phyloP scores from a whole-genome alignment of 2,797 vertebrate genomes.

The Sebastes glaucus region DNA sequence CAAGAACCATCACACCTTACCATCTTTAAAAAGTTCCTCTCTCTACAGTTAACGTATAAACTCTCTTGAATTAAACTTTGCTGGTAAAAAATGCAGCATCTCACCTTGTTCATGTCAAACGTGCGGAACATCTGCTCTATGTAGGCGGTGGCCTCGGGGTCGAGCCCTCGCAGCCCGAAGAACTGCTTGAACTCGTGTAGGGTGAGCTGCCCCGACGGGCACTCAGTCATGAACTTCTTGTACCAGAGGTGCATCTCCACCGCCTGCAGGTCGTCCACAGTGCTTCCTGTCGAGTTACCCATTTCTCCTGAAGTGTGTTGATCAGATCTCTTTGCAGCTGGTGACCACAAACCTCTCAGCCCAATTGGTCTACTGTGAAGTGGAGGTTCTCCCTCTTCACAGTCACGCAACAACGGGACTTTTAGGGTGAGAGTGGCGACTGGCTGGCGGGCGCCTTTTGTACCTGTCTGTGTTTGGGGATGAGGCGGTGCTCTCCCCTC shows the following conservation, averaged over 20 bases:
- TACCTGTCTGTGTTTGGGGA: slow-evolving; percentile 45
- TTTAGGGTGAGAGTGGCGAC: slow-evolving; percentile 3
- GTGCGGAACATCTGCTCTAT: slow-evolving; percentile 96
- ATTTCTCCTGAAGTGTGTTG: slow-evolving; percentile 57
- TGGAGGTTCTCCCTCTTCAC: slow-evolving; percentile 72
- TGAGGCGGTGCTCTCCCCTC: slow-evolving; percentile 42
- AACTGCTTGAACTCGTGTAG: slow-evolving; percentile 95
- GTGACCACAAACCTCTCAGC: slow-evolving; percentile 15
- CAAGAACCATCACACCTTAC: neutral
- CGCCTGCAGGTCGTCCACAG: slow-evolving; percentile 90
- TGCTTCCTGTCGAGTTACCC: slow-evolving; percentile 86
- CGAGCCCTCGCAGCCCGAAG: slow-evolving; percentile 89
- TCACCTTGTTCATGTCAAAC: slow-evolving; percentile 95
- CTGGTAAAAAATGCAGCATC: neutral
- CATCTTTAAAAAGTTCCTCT: neutral
- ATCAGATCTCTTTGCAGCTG: neutral
- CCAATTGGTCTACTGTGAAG: slow-evolving; percentile 80
- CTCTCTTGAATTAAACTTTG: neutral
- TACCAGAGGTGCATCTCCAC: slow-evolving; percentile 96
- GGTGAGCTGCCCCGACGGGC: slow-evolving; percentile 92
- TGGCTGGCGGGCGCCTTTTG: slow-evolving; percentile 58
- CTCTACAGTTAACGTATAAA: neutral
- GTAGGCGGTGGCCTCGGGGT: slow-evolving; percentile 89
- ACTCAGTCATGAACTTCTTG: slow-evolving; percentile 95
- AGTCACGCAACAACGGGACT: slow-evolving; percentile 76